phyloP scores from a whole-genome alignment of 2,797 vertebrate genomes.

The Falco biarmicus region DNA sequence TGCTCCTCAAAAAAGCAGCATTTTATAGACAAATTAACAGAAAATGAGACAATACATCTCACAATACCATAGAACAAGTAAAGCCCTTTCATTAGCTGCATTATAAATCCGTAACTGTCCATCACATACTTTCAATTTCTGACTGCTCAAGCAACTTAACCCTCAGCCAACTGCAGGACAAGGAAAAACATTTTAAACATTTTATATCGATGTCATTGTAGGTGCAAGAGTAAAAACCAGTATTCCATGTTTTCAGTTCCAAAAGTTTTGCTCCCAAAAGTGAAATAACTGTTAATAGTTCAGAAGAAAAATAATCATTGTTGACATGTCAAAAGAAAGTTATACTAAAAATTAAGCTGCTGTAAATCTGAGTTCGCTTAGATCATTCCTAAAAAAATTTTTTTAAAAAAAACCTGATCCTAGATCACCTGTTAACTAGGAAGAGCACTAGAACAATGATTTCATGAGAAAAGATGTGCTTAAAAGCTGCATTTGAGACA shows the following conservation, averaged over 20 bases:
- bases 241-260: constrained; percentile 58
- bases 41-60: constrained; percentile 59
- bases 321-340: constrained; percentile 53
- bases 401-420: constrained; percentile 20
- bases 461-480: constrained; percentile 44
- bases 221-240: constrained; percentile 6
- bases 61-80: constrained; percentile 60
- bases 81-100: constrained; percentile 73
- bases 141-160: constrained; percentile 56
- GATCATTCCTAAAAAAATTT: not conserved
- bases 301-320: constrained; percentile 38
- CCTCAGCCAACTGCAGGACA: constrained; percentile 50
- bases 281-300: constrained; percentile 33
- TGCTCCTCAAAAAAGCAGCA: constrained; percentile 51
- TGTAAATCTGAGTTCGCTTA: constrained; percentile 46
- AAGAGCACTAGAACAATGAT: constrained; percentile 40
- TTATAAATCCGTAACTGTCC: constrained; percentile 60
- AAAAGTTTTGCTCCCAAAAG: constrained; percentile 51
- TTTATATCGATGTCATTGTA: not conserved
- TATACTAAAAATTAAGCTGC: constrained; percentile 43
- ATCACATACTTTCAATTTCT: constrained; percentile 52
- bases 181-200: constrained; percentile 10
- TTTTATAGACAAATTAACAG: constrained; percentile 65
- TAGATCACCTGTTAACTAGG: constrained; percentile 44
- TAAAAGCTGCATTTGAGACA: constrained; percentile 48